These are phyloP conservation scores for Camponotus vicinus DNA, from an alignment of 1,140 invertebrate genomes.

Conservation along the genomic window DNA sequence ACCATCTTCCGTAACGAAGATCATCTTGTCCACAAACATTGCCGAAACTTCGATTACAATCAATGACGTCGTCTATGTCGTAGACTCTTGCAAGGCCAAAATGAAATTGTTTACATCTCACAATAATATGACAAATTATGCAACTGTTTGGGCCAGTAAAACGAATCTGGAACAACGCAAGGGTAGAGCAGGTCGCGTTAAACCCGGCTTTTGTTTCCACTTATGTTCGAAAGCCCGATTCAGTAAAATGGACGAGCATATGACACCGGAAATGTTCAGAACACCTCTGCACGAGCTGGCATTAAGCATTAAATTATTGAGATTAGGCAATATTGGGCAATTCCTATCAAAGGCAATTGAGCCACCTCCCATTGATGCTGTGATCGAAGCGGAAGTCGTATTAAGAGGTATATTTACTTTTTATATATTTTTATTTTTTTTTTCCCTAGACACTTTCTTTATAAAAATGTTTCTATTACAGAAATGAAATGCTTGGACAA, in stretches of 20 bases:
- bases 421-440: not conserved
- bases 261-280: constrained; percentile 98
- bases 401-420: constrained; percentile 84
- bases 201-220: constrained; percentile 96
- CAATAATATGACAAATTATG: constrained; percentile 98
- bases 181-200: constrained; percentile 96
- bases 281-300: constrained; percentile 97
- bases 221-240: constrained; percentile 92
- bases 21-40: constrained; percentile 96
- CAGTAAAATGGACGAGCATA: constrained; percentile 94
- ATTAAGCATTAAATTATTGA: constrained; percentile 94
- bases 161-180: constrained; percentile 97
- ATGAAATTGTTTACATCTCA: constrained; percentile 98
- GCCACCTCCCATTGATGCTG: constrained; percentile 96
- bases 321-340: constrained; percentile 95
- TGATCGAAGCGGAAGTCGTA: constrained; percentile 95
- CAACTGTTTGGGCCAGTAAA: constrained; percentile 96
- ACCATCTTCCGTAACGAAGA: constrained; percentile 91
- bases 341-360: constrained; percentile 98
- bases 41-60: constrained; percentile 98
- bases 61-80: constrained; percentile 98
- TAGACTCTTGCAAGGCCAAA: constrained; percentile 98
- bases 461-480: constrained; percentile 77
- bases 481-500: constrained; percentile 96
- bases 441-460: not conserved